Evolutionary conservation across 2,113 vertebrate species (phyloP).

Genomic region (Tyrannus savana): DNA sequence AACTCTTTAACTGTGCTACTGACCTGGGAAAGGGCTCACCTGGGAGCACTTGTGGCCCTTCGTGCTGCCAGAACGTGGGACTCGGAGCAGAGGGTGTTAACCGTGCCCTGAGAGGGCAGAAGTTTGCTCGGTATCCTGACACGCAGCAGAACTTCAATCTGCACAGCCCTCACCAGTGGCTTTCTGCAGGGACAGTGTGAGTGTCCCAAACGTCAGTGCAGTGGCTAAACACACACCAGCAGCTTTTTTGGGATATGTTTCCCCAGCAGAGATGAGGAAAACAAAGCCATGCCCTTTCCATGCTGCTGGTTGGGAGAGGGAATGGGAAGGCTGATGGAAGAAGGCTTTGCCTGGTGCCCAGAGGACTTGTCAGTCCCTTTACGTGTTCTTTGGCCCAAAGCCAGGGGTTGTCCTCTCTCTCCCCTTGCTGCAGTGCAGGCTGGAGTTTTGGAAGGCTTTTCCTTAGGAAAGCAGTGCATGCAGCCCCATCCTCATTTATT

Average conservation of each 20-base stretch:
- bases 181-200: background rate
- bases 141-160: background rate
- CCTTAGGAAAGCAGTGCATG: background rate
- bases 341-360: background rate
- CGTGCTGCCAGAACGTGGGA: background rate
- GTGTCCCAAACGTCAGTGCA: background rate
- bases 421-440: background rate
- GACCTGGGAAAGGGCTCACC: constrained; percentile 9
- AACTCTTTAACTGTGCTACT: background rate
- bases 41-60: background rate
- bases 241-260: background rate
- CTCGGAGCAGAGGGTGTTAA: background rate
- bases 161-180: background rate
- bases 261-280: background rate
- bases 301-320: background rate
- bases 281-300: background rate
- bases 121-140: background rate
- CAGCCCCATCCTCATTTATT: background rate
- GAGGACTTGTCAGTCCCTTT: background rate
- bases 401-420: background rate
- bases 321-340: background rate
- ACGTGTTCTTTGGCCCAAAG: background rate
- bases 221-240: background rate
- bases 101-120: background rate
- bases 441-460: background rate